Evolutionary conservation across 1,140 invertebrate species (phyloP).

Genomic region (Atta cephalotes): DNA sequence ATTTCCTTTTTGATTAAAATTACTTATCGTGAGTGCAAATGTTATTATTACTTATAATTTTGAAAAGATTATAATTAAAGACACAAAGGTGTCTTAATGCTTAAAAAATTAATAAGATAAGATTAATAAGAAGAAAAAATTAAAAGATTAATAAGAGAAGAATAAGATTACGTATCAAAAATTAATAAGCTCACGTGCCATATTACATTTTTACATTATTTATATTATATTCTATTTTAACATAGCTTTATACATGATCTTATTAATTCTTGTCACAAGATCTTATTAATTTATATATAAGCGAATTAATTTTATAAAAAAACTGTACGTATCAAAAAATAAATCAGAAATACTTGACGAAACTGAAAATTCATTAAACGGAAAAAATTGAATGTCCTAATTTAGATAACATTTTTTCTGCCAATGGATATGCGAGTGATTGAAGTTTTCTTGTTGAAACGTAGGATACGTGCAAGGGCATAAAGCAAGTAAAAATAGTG

Average conservation of each 20-base stretch:
- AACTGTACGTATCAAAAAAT: background rate
- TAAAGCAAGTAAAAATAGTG: slow-evolving; percentile 65
- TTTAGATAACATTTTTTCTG: background rate
- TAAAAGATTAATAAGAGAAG: too few relatives aligned
- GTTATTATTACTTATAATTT: background rate
- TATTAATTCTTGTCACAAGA: background rate
- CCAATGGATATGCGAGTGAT: background rate
- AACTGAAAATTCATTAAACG: background rate
- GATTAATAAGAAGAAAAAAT: too few relatives aligned
- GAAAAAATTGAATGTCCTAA: slow-evolving; percentile 23
- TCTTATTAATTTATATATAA: background rate
- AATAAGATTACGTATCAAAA: background rate
- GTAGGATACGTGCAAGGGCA: slow-evolving; percentile 2
- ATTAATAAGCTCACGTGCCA: background rate
- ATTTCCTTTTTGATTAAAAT: background rate
- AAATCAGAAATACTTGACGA: background rate
- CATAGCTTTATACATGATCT: background rate
- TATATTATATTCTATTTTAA: background rate
- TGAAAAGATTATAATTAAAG: background rate
- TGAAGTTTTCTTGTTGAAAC: slow-evolving; percentile 66
- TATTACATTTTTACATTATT: background rate
- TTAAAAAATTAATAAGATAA: background rate
- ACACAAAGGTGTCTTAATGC: background rate
- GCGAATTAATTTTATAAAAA: background rate
- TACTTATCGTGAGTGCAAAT: background rate